Evolutionary conservation across 2,113 vertebrate species (phyloP).

Genomic region (Chroicocephalus ridibundus): DNA sequence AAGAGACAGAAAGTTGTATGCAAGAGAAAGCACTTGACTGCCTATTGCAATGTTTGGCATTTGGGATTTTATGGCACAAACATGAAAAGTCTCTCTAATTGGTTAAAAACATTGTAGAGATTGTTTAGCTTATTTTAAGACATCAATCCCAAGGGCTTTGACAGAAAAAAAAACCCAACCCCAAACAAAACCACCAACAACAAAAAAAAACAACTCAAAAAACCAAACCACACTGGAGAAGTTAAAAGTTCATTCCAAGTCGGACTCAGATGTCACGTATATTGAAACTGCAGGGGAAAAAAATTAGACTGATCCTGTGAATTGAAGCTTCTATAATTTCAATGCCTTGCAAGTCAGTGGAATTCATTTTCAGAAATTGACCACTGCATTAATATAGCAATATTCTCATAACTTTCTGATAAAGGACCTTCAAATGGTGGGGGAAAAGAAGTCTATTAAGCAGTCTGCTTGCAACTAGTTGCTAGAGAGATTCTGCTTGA

Average conservation of each 20-base stretch:
- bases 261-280: background rate
- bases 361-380: background rate
- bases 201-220: background rate
- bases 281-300: background rate
- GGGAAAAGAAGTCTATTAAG: background rate
- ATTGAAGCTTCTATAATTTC: background rate
- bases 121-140: background rate
- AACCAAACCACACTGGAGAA: background rate
- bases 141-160: background rate
- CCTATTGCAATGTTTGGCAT: background rate
- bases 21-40: background rate
- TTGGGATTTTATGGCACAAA: background rate
- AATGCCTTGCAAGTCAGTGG: background rate
- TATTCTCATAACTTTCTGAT: background rate
- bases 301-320: background rate
- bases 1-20: background rate
- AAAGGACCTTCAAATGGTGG: background rate
- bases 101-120: background rate
- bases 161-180: background rate
- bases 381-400: background rate
- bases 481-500: background rate
- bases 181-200: background rate
- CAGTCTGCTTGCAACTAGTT: background rate
- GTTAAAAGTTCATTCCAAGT: background rate
- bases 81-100: background rate